Evolutionary conservation across 2,888 invertebrate genomes (phyloP), one percentile per base, ranked within the genome.

Genomic region (Nomada ferruginata): DNA sequence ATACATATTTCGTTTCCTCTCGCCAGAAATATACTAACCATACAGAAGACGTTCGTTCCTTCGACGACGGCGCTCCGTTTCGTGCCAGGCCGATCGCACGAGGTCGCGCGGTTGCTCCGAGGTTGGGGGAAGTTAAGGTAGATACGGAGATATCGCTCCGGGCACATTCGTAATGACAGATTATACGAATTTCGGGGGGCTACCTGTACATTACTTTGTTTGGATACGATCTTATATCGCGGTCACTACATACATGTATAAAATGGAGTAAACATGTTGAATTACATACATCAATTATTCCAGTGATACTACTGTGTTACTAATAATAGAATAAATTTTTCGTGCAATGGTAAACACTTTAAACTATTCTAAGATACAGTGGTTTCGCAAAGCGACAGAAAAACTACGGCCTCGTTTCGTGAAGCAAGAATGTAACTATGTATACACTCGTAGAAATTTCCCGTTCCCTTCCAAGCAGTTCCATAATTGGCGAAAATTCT

Each of bases 31-130:
- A n/a, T 88, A 88, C 85, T 83, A 86, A 83, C 87, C 86, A 70
- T 84, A 47, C 85, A 68, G 75, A 88, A 87, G 87, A 89, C 89
- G 77, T 88, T 83, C 86, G 79, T 83, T 71, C 47, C 70, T 47
- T 64, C 65, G 60, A n/a, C 65, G 78, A 83, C 65, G 79, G 74
- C 78, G 81, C 73, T 76, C 74, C 76, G 81, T 73, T 81, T 76
- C 85, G 76, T 69, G 79, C 81, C 76, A 79, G 75, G 72, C 78
- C 72, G 85, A 81, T 85, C 85, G 79, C 73, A 60, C 76, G 79
- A 79, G 83, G 81, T 66, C 74, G 82, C 42, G 63, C 75, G 65
- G 77, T 59, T 50, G 52, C 70, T 83, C 66, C 60, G 65, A 52
- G 61, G 60, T 59, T 29, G 69, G 53, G 64, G 82, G 82, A 66